A percentile compares a stretch with the other conserved stretches of the same genome.
These are phyloP conservation scores for Leucoraja ocellata DNA, from an alignment of 2,797 vertebrate species.

Conservation along the genomic window DNA sequence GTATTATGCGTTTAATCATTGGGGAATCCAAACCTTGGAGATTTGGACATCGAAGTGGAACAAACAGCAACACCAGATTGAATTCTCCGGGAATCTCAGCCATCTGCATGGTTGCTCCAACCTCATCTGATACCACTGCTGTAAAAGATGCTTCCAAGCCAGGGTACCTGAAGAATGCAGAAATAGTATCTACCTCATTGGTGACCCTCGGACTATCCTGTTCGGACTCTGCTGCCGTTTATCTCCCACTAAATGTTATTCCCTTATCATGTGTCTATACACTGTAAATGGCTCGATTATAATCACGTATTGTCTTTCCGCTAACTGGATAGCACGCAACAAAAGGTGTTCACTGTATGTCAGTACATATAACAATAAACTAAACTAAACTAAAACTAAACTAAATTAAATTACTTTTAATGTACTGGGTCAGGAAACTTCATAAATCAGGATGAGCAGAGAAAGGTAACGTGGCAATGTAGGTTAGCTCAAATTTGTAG, in stretches of 20 bases:
- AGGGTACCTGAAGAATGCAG: not conserved
- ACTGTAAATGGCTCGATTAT: too few relatives aligned
- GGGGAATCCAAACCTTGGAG: not conserved
- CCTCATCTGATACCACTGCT: not conserved
- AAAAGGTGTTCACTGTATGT: too few relatives aligned
- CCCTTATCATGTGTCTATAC: too few relatives aligned
- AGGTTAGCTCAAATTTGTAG: not conserved
- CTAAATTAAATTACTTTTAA: not conserved
- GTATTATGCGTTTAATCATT: not conserved
- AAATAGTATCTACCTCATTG: not conserved
- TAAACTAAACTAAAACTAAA: too few relatives aligned
- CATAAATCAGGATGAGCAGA: not conserved
- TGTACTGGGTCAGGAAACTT: not conserved
- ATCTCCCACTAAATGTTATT: too few relatives aligned
- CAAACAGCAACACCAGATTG: not conserved
- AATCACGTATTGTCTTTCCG: too few relatives aligned
- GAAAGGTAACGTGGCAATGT: not conserved
- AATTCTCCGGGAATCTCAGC: not conserved
- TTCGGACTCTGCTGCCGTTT: too few relatives aligned
- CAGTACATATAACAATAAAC: too few relatives aligned
- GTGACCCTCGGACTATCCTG: too few relatives aligned
- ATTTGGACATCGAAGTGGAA: not conserved
- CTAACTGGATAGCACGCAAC: too few relatives aligned
- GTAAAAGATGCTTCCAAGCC: not conserved
- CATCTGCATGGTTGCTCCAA: not conserved